A percentile compares a stretch with the other conserved stretches of the same genome.
Conservation (phyloP, 30 jellyfish, hydroid and myxozoan genomes). For the Mastigias papua region DNA sequence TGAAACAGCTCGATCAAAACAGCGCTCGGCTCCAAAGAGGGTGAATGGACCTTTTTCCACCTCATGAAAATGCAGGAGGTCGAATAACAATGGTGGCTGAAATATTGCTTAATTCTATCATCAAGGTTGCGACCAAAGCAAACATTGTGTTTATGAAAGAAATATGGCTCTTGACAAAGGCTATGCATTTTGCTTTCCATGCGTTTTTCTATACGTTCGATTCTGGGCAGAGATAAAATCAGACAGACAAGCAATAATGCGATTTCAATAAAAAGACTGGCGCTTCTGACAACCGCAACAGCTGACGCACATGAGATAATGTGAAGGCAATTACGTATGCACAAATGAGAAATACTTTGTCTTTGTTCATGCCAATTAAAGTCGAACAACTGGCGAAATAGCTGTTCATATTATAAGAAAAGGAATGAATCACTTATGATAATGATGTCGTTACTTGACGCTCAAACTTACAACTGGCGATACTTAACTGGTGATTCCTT, state of each 20-base stretch:
- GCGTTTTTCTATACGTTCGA: no score
- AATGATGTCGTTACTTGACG: not conserved
- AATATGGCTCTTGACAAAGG: no score
- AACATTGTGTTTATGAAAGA: no score
- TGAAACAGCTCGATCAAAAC: no score
- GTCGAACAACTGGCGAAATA: not conserved
- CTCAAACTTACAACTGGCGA: not conserved
- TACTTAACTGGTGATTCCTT: not conserved
- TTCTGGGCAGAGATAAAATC: not conserved
- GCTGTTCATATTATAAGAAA: not conserved
- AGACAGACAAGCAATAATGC: not conserved
- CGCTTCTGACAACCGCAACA: not conserved
- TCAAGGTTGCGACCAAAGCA: no score
- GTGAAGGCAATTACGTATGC: conserved; percentile 26
- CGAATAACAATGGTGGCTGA: no score
- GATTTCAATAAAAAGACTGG: not conserved
- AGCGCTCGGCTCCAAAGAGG: no score
- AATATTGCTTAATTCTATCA: no score
- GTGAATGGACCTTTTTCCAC: no score
- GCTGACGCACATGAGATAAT: conserved; percentile 31
- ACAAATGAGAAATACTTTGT: not conserved
- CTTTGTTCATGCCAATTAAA: not conserved
- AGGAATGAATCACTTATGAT: not conserved
- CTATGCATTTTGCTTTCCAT: no score
- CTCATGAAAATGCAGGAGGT: no score